Percentiles rank a stretch among this genome's conserved stretches.
These are phyloP conservation scores for Sus cebifrons DNA, from an alignment of 2,797 vertebrate species.

Conservation along the genomic window DNA sequence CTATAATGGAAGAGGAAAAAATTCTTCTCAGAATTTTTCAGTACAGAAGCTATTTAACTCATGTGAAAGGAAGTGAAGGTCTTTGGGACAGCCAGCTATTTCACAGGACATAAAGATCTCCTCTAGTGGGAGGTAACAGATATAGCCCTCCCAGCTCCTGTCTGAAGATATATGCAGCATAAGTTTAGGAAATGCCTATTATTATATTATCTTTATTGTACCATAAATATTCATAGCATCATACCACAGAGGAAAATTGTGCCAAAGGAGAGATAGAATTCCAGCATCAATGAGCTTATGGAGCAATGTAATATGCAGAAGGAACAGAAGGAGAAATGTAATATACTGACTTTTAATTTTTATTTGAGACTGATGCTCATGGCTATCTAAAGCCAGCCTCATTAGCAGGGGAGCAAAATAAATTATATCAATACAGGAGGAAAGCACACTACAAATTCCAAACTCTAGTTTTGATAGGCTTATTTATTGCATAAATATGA, in stretches of 20 bases:
- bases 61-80: conserved; percentile 31
- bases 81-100: conserved; percentile 64
- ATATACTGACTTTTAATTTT: conserved; percentile 78
- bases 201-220: conserved; percentile 83
- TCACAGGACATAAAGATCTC: conserved; percentile 71
- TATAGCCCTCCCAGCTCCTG: background rate
- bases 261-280: conserved; percentile 68
- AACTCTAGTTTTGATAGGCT: background rate
- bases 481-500: conserved; percentile 58
- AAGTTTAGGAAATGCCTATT: conserved; percentile 74
- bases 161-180: conserved; percentile 65
- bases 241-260: conserved; percentile 67
- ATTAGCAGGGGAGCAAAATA: conserved; percentile 67
- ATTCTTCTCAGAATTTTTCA: conserved; percentile 53
- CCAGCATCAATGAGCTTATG: conserved; percentile 61
- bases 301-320: conserved; percentile 62
- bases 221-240: conserved; percentile 80
- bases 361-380: conserved; percentile 65
- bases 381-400: conserved; percentile 60
- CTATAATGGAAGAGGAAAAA: conserved; percentile 43
- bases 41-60: conserved; percentile 50
- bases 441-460: conserved; percentile 9
- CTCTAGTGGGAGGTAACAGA: conserved; percentile 68
- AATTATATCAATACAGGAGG: conserved; percentile 31
- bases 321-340: conserved; percentile 73